Base-by-base conservation (phyloP, 1,140 invertebrate species). In the Belonocnema kinseyi region DNA sequence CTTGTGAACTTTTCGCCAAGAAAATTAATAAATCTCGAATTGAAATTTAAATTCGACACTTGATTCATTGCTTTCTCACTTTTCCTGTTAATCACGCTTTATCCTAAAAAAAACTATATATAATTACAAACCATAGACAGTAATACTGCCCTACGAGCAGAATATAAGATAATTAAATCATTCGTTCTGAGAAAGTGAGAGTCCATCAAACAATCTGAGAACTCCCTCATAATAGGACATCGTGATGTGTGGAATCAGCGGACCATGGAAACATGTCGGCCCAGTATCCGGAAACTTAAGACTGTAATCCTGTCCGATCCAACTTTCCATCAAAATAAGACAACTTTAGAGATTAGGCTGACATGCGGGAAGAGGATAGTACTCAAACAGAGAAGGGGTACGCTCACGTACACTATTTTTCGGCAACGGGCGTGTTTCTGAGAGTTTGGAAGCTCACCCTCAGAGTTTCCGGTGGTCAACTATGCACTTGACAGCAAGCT, bases 321-420 rank as follows among this genome's bases (percentile, higher is more conserved):
- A 66, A 66, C 33, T 81, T 79, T 84, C 77, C 78, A 82, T 82
- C 83, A 81, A 84, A 84, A 82, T 81, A 80, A 81, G 79, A 81
- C 80, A 82, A 77, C 76, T 78, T 80, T 75, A 77, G 61, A 77
- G 77, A 79, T 80, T 79, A 84, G 77, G 81, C 83, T 81, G 82
- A 75, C 79, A 84, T 81, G 82, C 78, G 81, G 81, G 82, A 84
- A 81, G 80, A 80, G 75, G 80, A 82, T 84, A 80, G 79, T 54
- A 80, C 72, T 78, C 56, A 66, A 78, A 77, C 74, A 79, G 76
- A 73, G 77, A 81, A 81, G 79, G 51, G 80, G 80, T 82, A 81
- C 77, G 81, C 79, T 77, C 61, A 70, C 40, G 53, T 80, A 14
- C 72, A 78, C 61, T 78, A 81, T 80, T 77, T 82, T 81, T 77